Base-by-base conservation (phyloP, 2,888 invertebrate species). In the Philonicus albiceps region DNA sequence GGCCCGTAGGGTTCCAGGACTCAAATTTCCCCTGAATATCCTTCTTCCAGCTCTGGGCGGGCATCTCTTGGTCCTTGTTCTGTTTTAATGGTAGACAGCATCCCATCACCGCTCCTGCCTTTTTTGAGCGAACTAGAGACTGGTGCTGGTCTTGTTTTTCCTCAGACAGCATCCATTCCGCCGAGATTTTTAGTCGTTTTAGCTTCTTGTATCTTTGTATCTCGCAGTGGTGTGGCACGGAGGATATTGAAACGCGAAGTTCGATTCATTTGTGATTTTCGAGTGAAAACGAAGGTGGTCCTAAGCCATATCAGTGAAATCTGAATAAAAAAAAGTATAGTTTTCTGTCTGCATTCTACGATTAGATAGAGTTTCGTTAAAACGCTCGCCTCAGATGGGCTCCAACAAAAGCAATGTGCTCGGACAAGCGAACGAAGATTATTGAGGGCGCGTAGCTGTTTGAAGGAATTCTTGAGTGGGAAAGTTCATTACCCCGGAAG, bases 201-300 rank as follows among this genome's bases (percentile, higher is more conserved):
- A 84, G 22, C 27, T 53, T 73, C 43, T 72, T 84, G 73, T 84
- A 73, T 84, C 73, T 73, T 72, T 84, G 72, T 84, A 73, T 84
- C 73, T 73, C 84, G 43, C 73, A 73, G 72, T 84, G 72, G 84
- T 84, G 40, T 34, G 27, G 78, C 55, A 84, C 84, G 49, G 73
- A 73, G 43, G 43, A 84, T 73, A 73, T 72, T 27, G 73, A 84
- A 84, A 43, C 43, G 43, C 55, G n/a, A 27, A 16, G 31, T 72
- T 73, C 40, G 73, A 80, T 78, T 86, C 88, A 88, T 88, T 88
- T 86, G 86, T 78, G 85, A 86, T 86, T 86, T 84, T 86, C 86
- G 87, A 86, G 87, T 86, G 87, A 85, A 86, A 81, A 86, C 84
- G 43, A 19, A 87, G 80, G 87, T 86, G 81, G 87, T 78, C 64